Conservation (phyloP, 2,113 vertebrate species). For the Elephantulus edwardii region DNA sequence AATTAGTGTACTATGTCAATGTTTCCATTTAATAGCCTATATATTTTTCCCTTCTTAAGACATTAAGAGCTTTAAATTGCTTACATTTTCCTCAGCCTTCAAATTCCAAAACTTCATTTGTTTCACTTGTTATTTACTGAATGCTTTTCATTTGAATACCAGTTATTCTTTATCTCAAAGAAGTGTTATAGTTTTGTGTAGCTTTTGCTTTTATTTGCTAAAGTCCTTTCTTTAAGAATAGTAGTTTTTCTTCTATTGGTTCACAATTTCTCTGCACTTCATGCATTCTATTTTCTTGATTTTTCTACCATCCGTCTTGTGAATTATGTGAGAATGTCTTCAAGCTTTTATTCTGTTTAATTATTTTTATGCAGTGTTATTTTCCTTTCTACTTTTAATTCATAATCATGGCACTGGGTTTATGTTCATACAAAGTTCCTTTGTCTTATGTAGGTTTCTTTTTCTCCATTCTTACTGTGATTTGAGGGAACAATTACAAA, state of each 20-base stretch:
- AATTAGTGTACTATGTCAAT: background rate
- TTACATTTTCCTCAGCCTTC: background rate
- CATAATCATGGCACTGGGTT: no score
- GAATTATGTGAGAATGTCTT: background rate
- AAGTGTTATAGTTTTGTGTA: background rate
- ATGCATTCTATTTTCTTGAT: background rate
- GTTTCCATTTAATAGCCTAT: constrained; percentile 12
- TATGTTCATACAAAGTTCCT: background rate
- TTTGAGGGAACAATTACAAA: no score
- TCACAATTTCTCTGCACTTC: background rate
- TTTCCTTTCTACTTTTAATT: no score
- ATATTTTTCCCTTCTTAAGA: background rate
- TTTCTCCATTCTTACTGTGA: no score
- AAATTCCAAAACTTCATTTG: background rate
- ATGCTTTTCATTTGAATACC: background rate
- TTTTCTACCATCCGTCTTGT: background rate
- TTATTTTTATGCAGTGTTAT: background rate
- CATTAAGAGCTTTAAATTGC: background rate
- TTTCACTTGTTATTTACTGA: background rate
- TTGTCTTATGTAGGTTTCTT: background rate
- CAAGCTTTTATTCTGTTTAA: background rate
- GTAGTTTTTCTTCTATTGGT: background rate
- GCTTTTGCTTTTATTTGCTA: background rate
- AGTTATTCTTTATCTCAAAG: background rate
- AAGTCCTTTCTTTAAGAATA: background rate